Percentiles rank a stretch among this genome's conserved stretches.
Conservation (phyloP, 1,140 invertebrate genomes). For the fruit fly (Drosophila melanogaster) region Release_6_plus_ISO1_MT NT_037436.4:17492501-17493000, state of each 20-base stretch:
- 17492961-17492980: slow-evolving; percentile 56
- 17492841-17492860: slow-evolving; percentile 19
- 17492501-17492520: no score
- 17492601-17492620: background rate
- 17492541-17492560: background rate
- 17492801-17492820: background rate
- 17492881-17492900: slow-evolving; percentile 22
- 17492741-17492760: background rate
- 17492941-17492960: slow-evolving; percentile 40
- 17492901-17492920: slow-evolving; percentile 30
- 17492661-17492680: background rate
- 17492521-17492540: no score
- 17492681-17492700: no score
- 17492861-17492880: slow-evolving; percentile 43
- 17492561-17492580: background rate
- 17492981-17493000: slow-evolving; percentile 52
- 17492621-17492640: background rate
- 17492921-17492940: slow-evolving; percentile 34
- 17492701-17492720: background rate
- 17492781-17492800: background rate
- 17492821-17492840: slow-evolving; percentile 15
- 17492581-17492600: background rate
- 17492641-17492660: slow-evolving; percentile 12
- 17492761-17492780: slow-evolving; percentile 1
- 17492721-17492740: background rate